A percentile compares a stretch with the other conserved stretches of the same genome.
These are phyloP conservation scores for Acanthis flammea DNA, from an alignment of 2,797 vertebrate species.

Conservation along the genomic window DNA sequence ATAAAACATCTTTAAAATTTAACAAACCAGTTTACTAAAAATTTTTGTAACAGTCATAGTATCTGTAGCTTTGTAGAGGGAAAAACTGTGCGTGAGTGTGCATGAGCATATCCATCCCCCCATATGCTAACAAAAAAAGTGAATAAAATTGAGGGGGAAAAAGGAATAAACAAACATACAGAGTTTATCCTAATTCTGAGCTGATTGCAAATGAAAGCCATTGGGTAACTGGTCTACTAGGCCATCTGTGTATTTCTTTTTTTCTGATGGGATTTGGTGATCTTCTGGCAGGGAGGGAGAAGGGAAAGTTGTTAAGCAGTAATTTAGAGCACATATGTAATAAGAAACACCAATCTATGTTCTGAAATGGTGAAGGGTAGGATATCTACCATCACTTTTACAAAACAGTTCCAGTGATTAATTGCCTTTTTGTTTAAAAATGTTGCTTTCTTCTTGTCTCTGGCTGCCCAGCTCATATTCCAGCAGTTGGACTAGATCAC, in stretches of 20 bases:
- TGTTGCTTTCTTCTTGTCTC: neutral
- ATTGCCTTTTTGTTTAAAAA: conserved; percentile 11
- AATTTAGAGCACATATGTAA: neutral
- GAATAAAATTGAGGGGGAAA: neutral
- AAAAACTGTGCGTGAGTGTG: rapidly evolving
- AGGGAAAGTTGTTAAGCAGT: neutral
- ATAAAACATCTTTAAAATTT: neutral
- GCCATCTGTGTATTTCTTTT: neutral
- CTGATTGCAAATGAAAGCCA: neutral
- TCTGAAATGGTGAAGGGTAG: neutral
- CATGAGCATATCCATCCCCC: neutral
- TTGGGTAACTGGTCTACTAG: neutral
- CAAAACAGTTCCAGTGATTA: neutral
- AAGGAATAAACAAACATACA: conserved; percentile 2
- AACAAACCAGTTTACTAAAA: neutral
- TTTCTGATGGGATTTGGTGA: neutral
- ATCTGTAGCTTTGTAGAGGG: neutral
- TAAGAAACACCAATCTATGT: neutral
- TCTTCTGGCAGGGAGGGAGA: neutral
- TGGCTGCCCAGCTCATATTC: neutral
- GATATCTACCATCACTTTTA: neutral
- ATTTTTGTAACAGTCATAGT: neutral
- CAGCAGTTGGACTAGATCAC: neutral
- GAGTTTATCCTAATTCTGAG: conserved; percentile 25
- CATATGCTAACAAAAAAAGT: neutral